Base-by-base conservation (phyloP, 2,113 vertebrate genomes). In the Misgurnus anguillicaudatus region DNA sequence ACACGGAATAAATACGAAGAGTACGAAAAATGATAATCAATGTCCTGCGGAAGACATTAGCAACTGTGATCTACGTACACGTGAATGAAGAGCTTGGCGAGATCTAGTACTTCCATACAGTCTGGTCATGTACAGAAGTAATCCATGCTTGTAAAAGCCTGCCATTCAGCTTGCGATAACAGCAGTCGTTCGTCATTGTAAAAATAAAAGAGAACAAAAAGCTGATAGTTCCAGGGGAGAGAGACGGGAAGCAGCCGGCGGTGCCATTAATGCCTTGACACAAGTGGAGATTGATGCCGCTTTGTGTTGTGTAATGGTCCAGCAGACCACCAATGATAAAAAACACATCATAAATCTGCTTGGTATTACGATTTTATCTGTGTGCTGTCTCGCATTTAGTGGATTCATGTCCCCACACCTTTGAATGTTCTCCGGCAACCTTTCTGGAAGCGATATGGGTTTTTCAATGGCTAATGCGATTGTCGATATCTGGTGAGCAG, bases 181-280 rank as follows among this genome's bases (percentile, higher is more conserved):
- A 81, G 75, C 79, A 70, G 65, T 62, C 51, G 71, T 84, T 76
- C 65, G 66, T 81, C 78, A 78, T 62, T 68, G 79, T 69, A 58
- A 77, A n/a, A 78, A 64, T 78, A 81, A 78, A 69, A 66, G 39
- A 53, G 75, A 70, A 53, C 68, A 75, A 69, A 76, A 58, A 78
- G 69, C 75, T 75, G 68, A 70, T 78, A 58, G 63, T 63, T 48
- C 13, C 63, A 53, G 31, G 48, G 72, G 55, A 57, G 58, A 84
- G 55, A 19, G 67, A 67, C 38, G 74, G 66, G 68, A 80, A 75
- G 74, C 45, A 17, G 62, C 74, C 51, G 67, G 8, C 24, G 36
- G 61, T 24, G 41, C 64, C 75, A 81, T 65, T 84, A 84, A 75
- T 78, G 60, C 10, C 41, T 51, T 79, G 70, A 75, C 70, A 61